These are phyloP conservation scores for Turritopsis rubra DNA, from an alignment of 30 jellyfish, hydroid and myxozoan species.

Conservation along the genomic window DNA sequence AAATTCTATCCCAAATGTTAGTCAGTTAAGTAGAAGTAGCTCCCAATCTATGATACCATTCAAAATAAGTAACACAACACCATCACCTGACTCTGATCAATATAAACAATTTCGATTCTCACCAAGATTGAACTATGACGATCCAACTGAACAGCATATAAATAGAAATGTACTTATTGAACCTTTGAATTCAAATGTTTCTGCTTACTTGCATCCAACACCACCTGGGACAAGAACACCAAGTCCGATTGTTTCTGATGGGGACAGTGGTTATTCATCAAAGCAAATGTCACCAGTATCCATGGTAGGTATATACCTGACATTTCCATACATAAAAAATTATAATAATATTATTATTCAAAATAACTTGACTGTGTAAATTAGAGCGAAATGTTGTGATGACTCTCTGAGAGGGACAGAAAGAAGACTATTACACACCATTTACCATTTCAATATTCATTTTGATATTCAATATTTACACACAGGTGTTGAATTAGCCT, in stretches of 20 bases:
- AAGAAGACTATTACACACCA: neutral
- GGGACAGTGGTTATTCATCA: constrained; percentile 37
- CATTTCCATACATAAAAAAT: neutral
- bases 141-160: constrained; percentile 2
- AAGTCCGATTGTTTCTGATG: constrained; percentile 46
- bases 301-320: constrained; percentile 26
- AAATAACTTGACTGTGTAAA: neutral
- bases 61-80: neutral
- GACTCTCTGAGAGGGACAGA: neutral
- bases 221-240: constrained; percentile 84
- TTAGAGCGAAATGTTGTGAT: neutral
- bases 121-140: neutral
- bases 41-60: neutral
- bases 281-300: constrained; percentile 38
- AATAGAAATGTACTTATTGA: constrained; percentile 1
- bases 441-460: too few relatives aligned
- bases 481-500: neutral
- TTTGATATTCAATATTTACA: neutral
- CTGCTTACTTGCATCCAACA: constrained; percentile 43
- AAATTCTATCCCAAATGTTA: neutral
- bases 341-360: neutral
- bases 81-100: neutral
- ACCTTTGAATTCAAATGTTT: neutral
- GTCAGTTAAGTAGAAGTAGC: neutral
- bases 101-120: neutral